Conservation (phyloP, 2,888 invertebrate species). For the Tridacna crocea region DNA sequence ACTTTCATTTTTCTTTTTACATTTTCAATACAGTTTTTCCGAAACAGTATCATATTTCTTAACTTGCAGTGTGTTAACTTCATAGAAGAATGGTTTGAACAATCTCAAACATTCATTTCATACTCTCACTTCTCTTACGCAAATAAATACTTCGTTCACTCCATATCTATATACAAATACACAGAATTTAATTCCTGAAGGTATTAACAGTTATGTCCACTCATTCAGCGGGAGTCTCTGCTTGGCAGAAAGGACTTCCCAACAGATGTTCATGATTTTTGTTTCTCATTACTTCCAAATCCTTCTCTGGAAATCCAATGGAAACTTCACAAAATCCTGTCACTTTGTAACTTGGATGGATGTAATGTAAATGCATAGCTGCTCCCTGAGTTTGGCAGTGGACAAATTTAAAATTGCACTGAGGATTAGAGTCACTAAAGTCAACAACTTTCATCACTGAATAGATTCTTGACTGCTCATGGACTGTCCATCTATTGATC, state of each 20-base stretch:
- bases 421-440: slow-evolving; percentile 34
- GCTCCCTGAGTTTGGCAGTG: slow-evolving; percentile 69
- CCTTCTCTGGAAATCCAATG: slow-evolving; percentile 4
- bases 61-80: too few relatives aligned
- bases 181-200: slow-evolving; percentile 27
- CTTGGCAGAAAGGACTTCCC: slow-evolving; percentile 63
- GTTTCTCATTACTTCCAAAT: background rate
- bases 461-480: slow-evolving; percentile 78
- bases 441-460: slow-evolving; percentile 57
- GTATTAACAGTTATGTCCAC: slow-evolving; percentile 6
- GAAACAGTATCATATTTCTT: too few relatives aligned
- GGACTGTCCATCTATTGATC: slow-evolving; percentile 70
- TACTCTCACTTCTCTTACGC: slow-evolving; percentile 33
- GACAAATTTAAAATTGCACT: slow-evolving; percentile 60
- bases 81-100: slow-evolving; percentile 27
- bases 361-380: slow-evolving; percentile 50
- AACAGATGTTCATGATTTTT: background rate
- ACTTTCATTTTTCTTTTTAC: too few relatives aligned
- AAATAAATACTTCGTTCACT: slow-evolving; percentile 50
- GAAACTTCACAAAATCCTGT: background rate
- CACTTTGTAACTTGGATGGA: slow-evolving; percentile 1
- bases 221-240: slow-evolving; percentile 50
- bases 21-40: too few relatives aligned
- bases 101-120: background rate
- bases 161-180: slow-evolving; percentile 29